Evolutionary conservation across 2,113 vertebrate species (phyloP), one percentile per base, ranked within the genome.

Genomic region (Eleginops maclovinus): DNA sequence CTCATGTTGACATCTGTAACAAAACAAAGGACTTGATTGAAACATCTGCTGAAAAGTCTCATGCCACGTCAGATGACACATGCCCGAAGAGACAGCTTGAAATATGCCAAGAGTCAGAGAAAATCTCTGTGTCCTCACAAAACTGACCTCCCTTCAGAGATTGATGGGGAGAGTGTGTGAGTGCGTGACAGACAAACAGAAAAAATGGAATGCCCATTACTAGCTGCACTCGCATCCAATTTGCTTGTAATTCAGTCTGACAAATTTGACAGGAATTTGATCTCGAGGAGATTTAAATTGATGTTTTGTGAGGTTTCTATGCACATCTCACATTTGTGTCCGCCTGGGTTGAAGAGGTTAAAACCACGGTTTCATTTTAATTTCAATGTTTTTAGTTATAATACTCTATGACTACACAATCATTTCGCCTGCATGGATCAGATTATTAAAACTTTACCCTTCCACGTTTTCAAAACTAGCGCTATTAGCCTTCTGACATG

Each of bases 221-320:
- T 31, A 31, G 75, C 68, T 66, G 72, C 80, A 50, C 79, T 66
- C 60, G 8, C 75, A 55, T 76, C 73, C 50, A 41, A 79, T 82
- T 86, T 66, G 72, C 71, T 53, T 55, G 66, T 85, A 83, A 91
- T 74, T 78, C 71, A 72, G 24, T 47, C 69, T 85, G 88, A 87
- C 85, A 81, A 16, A 12, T 91, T 79, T 88, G 80, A 90, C 84
- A 67, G 31, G 64, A 75, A 75, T 84, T 68, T 87, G 84, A 86
- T 75, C 41, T 31, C 10, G 73, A 79, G 68, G 26, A 12, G 81
- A 84, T 83, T 31, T 58, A 11, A 72, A 72, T 82, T 65, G 72
- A 50, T 47, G 28, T 7, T 58, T 31, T 43, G 19, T 56, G 22
- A 43, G 31, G 61, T 84, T 85, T 61, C 53, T 58, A 80, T 56